phyloP scores from a whole-genome alignment of 2,797 vertebrate species.

The Rhabdomys pumilio region DNA sequence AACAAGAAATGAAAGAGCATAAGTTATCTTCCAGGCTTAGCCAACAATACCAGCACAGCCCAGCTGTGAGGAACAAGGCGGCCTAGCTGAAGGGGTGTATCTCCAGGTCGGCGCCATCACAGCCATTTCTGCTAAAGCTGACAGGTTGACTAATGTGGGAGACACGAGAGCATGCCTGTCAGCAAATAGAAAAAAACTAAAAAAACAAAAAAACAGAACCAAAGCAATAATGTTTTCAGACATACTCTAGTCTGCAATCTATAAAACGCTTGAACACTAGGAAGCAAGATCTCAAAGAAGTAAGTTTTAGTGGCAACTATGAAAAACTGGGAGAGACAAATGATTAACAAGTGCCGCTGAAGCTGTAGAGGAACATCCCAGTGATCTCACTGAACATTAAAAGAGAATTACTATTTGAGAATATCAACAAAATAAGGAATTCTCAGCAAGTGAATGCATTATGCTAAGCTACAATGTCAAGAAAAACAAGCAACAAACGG shows the following conservation, averaged over 20 bases:
- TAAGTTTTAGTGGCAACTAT: constrained; percentile 25
- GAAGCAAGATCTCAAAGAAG: background rate
- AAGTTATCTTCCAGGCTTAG: constrained; percentile 13
- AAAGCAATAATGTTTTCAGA: constrained; percentile 15
- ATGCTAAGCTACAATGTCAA: constrained; percentile 16
- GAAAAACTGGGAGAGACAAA: constrained; percentile 23
- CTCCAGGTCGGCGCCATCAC: background rate
- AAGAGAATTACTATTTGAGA: constrained; percentile 18
- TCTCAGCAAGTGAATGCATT: constrained; percentile 5
- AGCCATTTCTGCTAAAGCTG: background rate
- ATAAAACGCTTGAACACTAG: constrained; percentile 35
- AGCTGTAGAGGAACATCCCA: constrained; percentile 8
- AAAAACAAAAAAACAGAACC: background rate
- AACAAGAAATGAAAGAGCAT: background rate
- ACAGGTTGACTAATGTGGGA: background rate
- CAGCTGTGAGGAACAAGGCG: background rate
- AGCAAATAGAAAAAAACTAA: background rate
- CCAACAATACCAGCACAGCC: constrained; percentile 15
- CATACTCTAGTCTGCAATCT: background rate
- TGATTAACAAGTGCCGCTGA: constrained; percentile 8
- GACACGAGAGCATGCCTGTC: background rate
- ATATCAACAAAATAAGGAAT: constrained; percentile 51
- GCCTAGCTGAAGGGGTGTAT: background rate
- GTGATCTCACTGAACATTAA: constrained; percentile 31
- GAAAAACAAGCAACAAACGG: background rate